Evolutionary conservation across 2,888 invertebrate genomes (phyloP).

Genomic region (Yponomeuta plumbellus): DNA sequence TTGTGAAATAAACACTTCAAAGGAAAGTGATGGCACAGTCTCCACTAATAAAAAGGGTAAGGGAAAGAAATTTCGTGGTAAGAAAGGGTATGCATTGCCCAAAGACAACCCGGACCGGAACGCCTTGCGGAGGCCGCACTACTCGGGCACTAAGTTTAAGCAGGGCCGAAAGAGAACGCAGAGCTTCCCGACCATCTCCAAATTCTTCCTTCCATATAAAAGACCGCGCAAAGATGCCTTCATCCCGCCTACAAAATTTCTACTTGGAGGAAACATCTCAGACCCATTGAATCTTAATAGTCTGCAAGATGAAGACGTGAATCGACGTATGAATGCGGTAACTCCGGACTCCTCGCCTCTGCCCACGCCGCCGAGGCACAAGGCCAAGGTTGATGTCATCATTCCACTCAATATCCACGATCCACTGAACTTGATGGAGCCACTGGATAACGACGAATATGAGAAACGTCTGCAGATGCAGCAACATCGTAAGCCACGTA

Average conservation of each 20-base stretch:
- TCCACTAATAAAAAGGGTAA: constrained; percentile 55
- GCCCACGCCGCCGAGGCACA: constrained; percentile 87
- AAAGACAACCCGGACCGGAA: constrained; percentile 62
- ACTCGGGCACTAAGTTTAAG: constrained; percentile 64
- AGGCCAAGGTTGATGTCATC: constrained; percentile 90
- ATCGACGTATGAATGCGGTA: constrained; percentile 89
- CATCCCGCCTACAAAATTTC: constrained; percentile 94
- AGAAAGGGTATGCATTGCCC: constrained; percentile 56
- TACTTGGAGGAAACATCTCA: constrained; percentile 95
- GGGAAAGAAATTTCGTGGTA: constrained; percentile 65
- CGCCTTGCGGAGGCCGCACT: constrained; percentile 57
- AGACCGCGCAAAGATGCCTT: constrained; percentile 84
- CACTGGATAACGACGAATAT: constrained; percentile 87
- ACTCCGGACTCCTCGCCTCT: constrained; percentile 95
- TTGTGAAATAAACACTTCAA: constrained; percentile 47
- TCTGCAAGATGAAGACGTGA: constrained; percentile 87
- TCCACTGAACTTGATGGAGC: constrained; percentile 90
- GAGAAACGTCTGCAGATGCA: constrained; percentile 86
- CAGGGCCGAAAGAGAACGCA: constrained; percentile 80
- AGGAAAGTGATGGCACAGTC: constrained; percentile 47
- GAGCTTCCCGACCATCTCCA: constrained; percentile 81
- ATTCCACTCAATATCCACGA: constrained; percentile 95
- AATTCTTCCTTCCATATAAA: constrained; percentile 85
- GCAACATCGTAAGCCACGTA: constrained; percentile 78
- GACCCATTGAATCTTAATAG: constrained; percentile 97